A percentile compares a stretch with the other conserved stretches of the same genome.
Evolutionary conservation across 1,140 invertebrate genomes (phyloP).

Genomic region (Drosophila lini): DNA sequence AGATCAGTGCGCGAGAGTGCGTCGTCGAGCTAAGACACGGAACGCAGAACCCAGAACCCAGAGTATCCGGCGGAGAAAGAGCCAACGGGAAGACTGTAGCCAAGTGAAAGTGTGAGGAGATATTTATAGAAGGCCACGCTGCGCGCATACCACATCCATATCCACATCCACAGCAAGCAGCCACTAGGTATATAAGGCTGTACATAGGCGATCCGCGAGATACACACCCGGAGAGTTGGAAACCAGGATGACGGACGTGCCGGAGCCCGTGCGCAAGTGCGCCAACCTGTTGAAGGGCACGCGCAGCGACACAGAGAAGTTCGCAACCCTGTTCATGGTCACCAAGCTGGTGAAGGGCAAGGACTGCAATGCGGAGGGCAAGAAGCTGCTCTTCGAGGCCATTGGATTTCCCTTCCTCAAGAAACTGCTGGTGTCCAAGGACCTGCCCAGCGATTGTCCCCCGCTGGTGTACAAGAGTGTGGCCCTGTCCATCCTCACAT

Average conservation of each 20-base stretch:
- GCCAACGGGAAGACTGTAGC: conserved; percentile 69
- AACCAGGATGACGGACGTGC: conserved; percentile 85
- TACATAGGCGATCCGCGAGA: conserved; percentile 28
- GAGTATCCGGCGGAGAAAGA: conserved; percentile 21
- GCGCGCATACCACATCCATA: conserved; percentile 8
- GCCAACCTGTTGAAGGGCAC: conserved; percentile 90
- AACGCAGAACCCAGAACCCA: conserved; percentile 18
- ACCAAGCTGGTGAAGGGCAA: conserved; percentile 93
- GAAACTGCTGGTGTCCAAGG: conserved; percentile 90
- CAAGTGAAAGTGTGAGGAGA: conserved; percentile 76
- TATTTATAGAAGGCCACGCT: conserved; percentile 63
- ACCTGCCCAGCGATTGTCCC: conserved; percentile 92
- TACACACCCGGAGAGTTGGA: conserved; percentile 25
- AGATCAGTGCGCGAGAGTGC: conserved; percentile 80
- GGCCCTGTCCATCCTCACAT: conserved; percentile 92
- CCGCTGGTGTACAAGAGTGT: conserved; percentile 95
- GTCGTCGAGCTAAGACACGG: conserved; percentile 68
- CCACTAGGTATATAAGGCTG: conserved; percentile 29
- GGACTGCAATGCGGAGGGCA: conserved; percentile 89
- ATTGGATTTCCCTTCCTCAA: conserved; percentile 94
- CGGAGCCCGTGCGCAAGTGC: conserved; percentile 93
- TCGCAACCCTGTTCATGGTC: conserved; percentile 95
- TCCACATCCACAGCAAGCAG: conserved; percentile 29
- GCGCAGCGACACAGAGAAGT: conserved; percentile 94
- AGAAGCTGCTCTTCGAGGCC: conserved; percentile 93